Evolutionary conservation across 2,888 invertebrate genomes (phyloP), one percentile per base, ranked within the genome.

Genomic region (Mechanitis messenoides): DNA sequence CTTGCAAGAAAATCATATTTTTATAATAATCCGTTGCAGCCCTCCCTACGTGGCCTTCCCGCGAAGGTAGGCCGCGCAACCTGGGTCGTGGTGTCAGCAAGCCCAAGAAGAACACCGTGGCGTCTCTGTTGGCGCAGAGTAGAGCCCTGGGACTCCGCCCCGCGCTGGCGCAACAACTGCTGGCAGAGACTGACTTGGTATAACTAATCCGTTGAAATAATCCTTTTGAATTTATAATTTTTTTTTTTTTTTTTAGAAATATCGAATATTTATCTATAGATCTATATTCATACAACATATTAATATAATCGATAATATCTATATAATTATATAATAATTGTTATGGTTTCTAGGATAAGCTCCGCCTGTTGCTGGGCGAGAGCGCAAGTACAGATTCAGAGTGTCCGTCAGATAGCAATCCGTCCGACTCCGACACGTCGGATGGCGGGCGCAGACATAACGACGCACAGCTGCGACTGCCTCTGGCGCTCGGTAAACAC

Each of bases 101-200:
- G 81, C 96, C 96, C 66, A 97, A 97, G 91, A 97, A 97, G 91
- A 97, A 97, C 81, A 97, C 97, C 0, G 97, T 97, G 1, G 97
- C 97, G 0, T 96, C 96, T 2, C 85, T 97, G 58, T 85, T 97
- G 69, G 96, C 96, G 0, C 96, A 96, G 85, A 96, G 96, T 76
- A 87, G 97, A 63, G 96, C 96, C 4, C 91, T 96, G 46, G 96
- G 95, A 0, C 92, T 95, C 5, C 92, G 95, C 74, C 95, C 95
- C 7, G 94, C 95, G 76, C 81, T 95, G 56, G 94, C 95, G 55
- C 95, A 95, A 35, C 94, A 94, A 74, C 92, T 95, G 66, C 73
- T 93, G 3, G 86, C 80, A 0, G 90, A 89, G 63, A 86, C 87
- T 47, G 90, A 91, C 63, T 62, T 90, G 80, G 91, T 90, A 78